Conservation (phyloP, 2,888 invertebrate species). For the Theristus sp. region DNA sequence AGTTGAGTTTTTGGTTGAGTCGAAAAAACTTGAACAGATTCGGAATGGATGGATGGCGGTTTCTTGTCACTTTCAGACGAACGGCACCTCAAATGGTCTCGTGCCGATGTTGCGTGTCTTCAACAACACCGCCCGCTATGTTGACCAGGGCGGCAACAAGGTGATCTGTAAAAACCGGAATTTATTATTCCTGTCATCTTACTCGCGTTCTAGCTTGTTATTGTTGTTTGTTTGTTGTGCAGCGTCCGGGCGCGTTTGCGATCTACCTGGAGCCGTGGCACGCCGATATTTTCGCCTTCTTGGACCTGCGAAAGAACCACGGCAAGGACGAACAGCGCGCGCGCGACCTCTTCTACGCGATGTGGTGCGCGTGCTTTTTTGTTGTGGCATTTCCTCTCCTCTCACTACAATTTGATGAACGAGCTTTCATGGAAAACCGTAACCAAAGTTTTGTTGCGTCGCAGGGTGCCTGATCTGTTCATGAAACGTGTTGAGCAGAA, state of each 20-base stretch:
- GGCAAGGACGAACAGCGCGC: slow-evolving; percentile 82
- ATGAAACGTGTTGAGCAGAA: slow-evolving; percentile 70
- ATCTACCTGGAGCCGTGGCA: slow-evolving; percentile 98
- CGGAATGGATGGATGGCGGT: not conserved
- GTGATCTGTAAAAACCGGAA: too few relatives aligned
- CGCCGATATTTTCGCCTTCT: slow-evolving; percentile 80
- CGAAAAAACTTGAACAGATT: not conserved
- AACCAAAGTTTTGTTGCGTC: too few relatives aligned
- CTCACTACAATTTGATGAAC: too few relatives aligned
- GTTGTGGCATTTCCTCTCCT: too few relatives aligned
- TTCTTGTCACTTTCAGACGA: slow-evolving; percentile 40
- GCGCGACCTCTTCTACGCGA: slow-evolving; percentile 79
- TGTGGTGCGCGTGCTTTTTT: slow-evolving; percentile 48
- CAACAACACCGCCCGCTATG: slow-evolving; percentile 85
- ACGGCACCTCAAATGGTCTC: slow-evolving; percentile 80
- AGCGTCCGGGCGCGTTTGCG: slow-evolving; percentile 86
- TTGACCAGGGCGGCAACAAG: slow-evolving; percentile 93
- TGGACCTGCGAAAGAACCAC: slow-evolving; percentile 82
- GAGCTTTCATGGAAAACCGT: too few relatives aligned
- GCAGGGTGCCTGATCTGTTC: slow-evolving; percentile 71
- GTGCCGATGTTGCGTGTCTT: slow-evolving; percentile 87
- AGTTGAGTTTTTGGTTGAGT: too few relatives aligned
- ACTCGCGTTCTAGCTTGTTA: not conserved
- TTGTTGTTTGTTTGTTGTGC: not conserved
- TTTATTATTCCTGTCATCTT: too few relatives aligned